These are phyloP conservation scores for Fragum fragum DNA, from an alignment of 2,888 invertebrate species.

Conservation along the genomic window DNA sequence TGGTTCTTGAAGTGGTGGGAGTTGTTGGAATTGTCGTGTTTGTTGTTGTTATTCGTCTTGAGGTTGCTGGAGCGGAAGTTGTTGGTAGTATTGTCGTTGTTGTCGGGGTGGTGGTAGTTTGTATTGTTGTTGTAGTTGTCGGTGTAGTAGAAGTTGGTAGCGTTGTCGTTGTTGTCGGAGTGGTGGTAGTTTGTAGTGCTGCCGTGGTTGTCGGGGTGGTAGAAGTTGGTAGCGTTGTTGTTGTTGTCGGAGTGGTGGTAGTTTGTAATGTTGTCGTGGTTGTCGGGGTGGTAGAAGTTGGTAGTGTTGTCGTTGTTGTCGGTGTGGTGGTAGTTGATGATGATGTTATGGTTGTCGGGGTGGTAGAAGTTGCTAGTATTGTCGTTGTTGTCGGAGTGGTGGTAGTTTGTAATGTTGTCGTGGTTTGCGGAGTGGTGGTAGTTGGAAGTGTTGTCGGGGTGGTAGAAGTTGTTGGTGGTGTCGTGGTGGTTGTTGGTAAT, in stretches of 20 bases:
- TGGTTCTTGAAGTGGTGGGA: neutral
- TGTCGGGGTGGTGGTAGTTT: neutral
- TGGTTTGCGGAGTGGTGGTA: neutral
- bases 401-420: neutral
- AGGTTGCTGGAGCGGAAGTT: neutral
- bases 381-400: neutral
- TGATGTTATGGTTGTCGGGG: neutral
- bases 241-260: neutral
- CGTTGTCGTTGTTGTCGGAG: neutral
- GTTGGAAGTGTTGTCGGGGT: neutral
- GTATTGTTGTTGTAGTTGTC: neutral
- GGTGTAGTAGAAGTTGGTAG: neutral
- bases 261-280: neutral
- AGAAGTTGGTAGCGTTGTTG: neutral
- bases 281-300: neutral
- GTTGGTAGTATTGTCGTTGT: neutral
- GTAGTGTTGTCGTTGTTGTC: neutral
- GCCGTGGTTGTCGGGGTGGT: neutral
- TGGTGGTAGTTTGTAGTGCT: neutral
- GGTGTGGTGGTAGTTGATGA: neutral
- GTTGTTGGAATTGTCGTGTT: neutral
- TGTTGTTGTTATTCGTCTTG: neutral
- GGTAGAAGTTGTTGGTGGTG: neutral
- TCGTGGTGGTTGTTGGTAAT: neutral
- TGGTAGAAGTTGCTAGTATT: neutral